Base-by-base conservation (phyloP, 2,888 invertebrate genomes). In the Agonopterix arenella region DNA sequence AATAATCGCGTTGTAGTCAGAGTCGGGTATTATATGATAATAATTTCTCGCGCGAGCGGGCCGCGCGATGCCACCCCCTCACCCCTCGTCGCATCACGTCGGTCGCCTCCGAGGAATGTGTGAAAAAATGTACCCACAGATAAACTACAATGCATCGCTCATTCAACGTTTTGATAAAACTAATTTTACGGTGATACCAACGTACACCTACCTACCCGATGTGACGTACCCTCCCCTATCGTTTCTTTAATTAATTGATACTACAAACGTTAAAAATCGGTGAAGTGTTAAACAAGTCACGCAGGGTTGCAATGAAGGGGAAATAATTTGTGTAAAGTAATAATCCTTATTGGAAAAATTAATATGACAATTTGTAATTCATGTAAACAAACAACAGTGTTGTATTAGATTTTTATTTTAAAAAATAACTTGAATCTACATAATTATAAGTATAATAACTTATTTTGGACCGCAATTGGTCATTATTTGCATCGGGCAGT, bases 11-110 rank as follows among this genome's bases (percentile, higher is more conserved):
- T 70, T 72, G 71, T 74, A 76, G 67, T 78, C 79, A 75, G 73
- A 76, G 71, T 70, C 66, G 72, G 78, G 76, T 80, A 86, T 85
- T 86, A 84, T 85, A 86, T 88, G 85, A 88, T 88, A 89, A 88
- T 89, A 85, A 85, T 86, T 86, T 84, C 80, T 86, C 84, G 85
- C 82, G 67, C 79, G 78, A 80, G 76, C 74, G 78, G 70, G 63
- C 74, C 64, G 64, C 70, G 28, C 44, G 71, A 70, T 70, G 70
- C 66, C 60, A 59, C 57, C 60, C 55, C 61, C 53, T 47, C 62
- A 68, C 71, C 62, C 66, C 66, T 61, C 52, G 61, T 61, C 62
- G 64, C 69, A 66, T 61, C 62, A 65, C 66, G 55, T 66, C 68
- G 67, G 55, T 66, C 68, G 67, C 67, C 64, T 71, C 56, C 67